These are phyloP conservation scores for Neosalanx taihuensis DNA, from an alignment of 2,797 vertebrate species.

Conservation along the genomic window DNA sequence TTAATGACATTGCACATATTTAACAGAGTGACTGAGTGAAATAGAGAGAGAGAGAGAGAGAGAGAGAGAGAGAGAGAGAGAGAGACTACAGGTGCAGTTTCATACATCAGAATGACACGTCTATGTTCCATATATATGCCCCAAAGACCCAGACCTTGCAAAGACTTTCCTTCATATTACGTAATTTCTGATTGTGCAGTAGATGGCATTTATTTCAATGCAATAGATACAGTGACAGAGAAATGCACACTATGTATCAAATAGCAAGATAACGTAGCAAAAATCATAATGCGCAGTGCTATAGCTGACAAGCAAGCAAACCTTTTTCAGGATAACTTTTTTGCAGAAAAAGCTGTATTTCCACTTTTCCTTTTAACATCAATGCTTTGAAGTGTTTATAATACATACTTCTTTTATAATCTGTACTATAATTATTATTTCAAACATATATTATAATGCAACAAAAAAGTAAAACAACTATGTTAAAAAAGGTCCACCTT, in stretches of 20 bases:
- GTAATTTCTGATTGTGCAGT: slow-evolving; percentile 5
- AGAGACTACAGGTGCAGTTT: slow-evolving; percentile 1
- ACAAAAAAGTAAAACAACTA: neutral
- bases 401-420: slow-evolving; percentile 3
- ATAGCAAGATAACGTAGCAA: slow-evolving; percentile 1
- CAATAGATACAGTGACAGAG: neutral
- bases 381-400: slow-evolving; percentile 8
- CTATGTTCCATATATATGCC: slow-evolving; percentile 2
- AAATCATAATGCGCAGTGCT: slow-evolving; percentile 3
- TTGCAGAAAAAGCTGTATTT: neutral
- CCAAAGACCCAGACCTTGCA: slow-evolving; percentile 5
- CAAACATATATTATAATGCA: slow-evolving; percentile 1
- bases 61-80: slow-evolving; percentile 33
- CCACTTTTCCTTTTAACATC: slow-evolving; percentile 1
- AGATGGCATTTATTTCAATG: slow-evolving; percentile 8
- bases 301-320: neutral
- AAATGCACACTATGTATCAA: slow-evolving; percentile 6
- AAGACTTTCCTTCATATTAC: slow-evolving; percentile 1
- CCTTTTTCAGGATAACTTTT: neutral
- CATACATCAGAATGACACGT: neutral
- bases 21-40: slow-evolving; percentile 28
- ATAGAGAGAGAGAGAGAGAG: slow-evolving; percentile 8
- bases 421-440: slow-evolving; percentile 9
- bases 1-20: slow-evolving; percentile 65
- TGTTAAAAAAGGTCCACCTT: neutral